These are phyloP conservation scores for Cryptocephalus moraei DNA, from an alignment of 2,888 invertebrate genomes.

Conservation along the genomic window DNA sequence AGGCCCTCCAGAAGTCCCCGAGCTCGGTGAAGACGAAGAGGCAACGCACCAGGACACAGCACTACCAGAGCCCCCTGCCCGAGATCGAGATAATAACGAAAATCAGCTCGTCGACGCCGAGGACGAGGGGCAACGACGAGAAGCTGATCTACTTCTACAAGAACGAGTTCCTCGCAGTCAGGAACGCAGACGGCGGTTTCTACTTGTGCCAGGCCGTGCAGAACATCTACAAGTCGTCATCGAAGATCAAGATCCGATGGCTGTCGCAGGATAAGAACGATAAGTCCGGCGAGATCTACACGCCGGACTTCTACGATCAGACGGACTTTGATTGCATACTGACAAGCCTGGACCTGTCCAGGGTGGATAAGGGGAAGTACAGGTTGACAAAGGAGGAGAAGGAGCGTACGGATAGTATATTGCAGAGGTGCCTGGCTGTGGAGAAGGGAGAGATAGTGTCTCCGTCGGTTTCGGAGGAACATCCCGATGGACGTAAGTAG, in stretches of 20 bases:
- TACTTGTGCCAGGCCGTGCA: conserved; percentile 84
- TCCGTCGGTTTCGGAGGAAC: conserved; percentile 58
- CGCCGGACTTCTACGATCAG: conserved; percentile 81
- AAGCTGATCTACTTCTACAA: conserved; percentile 82
- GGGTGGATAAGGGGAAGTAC: conserved; percentile 61
- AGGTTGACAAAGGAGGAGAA: conserved; percentile 63
- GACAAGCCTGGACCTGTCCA: conserved; percentile 70
- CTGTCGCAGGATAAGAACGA: conserved; percentile 59
- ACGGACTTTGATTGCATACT: conserved; percentile 85
- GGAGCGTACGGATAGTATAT: conserved; percentile 69
- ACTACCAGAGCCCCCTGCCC: conserved; percentile 74
- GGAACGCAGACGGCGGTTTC: conserved; percentile 81
- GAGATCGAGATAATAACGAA: conserved; percentile 70
- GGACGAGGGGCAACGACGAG: conserved; percentile 54
- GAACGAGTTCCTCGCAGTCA: conserved; percentile 84
- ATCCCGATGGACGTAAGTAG: conserved; percentile 73
- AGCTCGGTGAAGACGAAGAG: conserved; percentile 38
- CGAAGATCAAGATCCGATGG: conserved; percentile 85
- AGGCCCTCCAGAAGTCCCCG: conserved; percentile 31
- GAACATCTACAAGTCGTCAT: conserved; percentile 78
- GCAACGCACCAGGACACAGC: conserved; percentile 57
- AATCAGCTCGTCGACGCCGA: conserved; percentile 50
- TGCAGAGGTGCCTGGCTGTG: conserved; percentile 72
- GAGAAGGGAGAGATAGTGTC: conserved; percentile 56
- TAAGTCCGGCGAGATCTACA: conserved; percentile 10